Conservation (phyloP, 2,797 vertebrate genomes). For the Gymnopithys bicolor region DNA sequence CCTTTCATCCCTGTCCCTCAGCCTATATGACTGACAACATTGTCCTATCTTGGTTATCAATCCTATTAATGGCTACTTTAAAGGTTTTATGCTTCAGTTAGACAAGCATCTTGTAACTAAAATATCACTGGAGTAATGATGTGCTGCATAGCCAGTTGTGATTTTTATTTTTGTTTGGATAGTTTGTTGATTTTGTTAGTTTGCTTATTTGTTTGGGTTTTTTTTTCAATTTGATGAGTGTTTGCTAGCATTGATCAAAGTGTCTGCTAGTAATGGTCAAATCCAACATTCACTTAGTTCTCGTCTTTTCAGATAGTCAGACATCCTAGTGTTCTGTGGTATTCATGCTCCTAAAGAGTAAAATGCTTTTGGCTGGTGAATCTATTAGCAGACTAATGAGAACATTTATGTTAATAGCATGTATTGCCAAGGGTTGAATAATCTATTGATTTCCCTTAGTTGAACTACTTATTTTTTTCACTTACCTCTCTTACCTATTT, state of each 20-base stretch:
- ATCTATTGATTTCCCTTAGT: conserved; percentile 21
- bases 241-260: not conserved
- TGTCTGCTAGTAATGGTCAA: not conserved
- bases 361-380: not conserved
- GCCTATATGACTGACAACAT: accelerated
- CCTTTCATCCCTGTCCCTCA: not conserved
- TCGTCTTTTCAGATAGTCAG: not conserved
- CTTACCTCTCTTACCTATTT: not conserved
- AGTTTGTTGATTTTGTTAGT: not conserved
- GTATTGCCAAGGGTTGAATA: not conserved
- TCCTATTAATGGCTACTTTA: not conserved
- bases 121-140: not conserved
- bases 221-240: not conserved
- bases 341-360: not conserved
- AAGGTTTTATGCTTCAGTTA: not conserved
- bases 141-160: not conserved
- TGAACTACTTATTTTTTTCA: conserved; percentile 7
- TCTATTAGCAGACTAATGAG: conserved; percentile 24
- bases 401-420: conserved; percentile 31
- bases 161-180: not conserved
- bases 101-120: not conserved
- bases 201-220: too few relatives aligned
- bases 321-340: not conserved
- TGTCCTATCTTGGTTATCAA: not conserved
- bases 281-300: not conserved